Conservation (phyloP, 2,113 vertebrate species). For the Plotosus lineatus region DNA sequence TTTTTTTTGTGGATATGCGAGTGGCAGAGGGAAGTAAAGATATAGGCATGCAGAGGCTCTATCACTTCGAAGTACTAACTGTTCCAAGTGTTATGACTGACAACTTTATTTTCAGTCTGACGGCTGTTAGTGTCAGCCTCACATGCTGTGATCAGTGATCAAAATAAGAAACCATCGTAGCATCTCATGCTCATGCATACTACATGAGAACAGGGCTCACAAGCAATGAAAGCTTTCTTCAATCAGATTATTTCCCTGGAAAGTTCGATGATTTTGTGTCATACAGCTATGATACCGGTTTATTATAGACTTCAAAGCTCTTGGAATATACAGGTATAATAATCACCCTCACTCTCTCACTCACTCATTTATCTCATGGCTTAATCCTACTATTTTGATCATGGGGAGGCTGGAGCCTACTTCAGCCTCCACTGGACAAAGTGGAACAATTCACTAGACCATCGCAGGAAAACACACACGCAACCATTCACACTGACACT, state of each 20-base stretch:
- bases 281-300: neutral
- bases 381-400: too few relatives aligned
- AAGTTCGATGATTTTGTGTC: neutral
- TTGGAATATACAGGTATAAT: neutral
- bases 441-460: too few relatives aligned
- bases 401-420: too few relatives aligned
- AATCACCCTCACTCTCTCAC: too few relatives aligned
- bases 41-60: conserved; percentile 38
- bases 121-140: conserved; percentile 22
- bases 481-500: too few relatives aligned
- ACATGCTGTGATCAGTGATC: conserved; percentile 9
- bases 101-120: conserved; percentile 39
- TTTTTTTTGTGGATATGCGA: conserved; percentile 35
- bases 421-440: too few relatives aligned
- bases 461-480: too few relatives aligned
- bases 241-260: neutral
- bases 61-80: conserved; percentile 45
- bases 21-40: conserved; percentile 37
- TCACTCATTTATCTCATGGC: too few relatives aligned
- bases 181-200: neutral
- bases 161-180: conserved; percentile 11
- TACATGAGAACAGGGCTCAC: neutral
- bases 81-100: conserved; percentile 44
- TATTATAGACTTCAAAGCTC: neutral
- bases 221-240: neutral